Percentiles rank a stretch among this genome's conserved stretches.
Evolutionary conservation across 1,140 invertebrate genomes (phyloP).

Genomic region (Pseudomyrmex dendroicus): DNA sequence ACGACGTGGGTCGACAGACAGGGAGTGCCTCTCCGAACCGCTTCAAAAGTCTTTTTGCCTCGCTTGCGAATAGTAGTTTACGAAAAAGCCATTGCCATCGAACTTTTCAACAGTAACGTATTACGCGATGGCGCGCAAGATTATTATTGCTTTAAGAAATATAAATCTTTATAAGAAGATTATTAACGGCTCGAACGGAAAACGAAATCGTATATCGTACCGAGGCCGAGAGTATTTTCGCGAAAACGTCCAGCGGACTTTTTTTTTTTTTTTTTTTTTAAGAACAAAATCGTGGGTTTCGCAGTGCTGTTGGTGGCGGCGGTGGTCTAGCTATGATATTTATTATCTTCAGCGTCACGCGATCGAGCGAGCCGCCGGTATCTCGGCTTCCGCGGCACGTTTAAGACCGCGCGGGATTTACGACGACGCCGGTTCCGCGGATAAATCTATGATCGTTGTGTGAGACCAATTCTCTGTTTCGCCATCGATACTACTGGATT

Average conservation of each 20-base stretch:
- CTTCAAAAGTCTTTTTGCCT: slow-evolving; percentile 60
- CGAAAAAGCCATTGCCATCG: too few species aligned
- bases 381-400: slow-evolving; percentile 28
- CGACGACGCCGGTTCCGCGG: not conserved
- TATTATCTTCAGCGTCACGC: slow-evolving; percentile 73
- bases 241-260: not conserved
- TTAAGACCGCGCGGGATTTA: slow-evolving; percentile 48
- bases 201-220: not conserved
- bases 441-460: slow-evolving; percentile 48
- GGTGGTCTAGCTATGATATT: slow-evolving; percentile 55
- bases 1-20: slow-evolving; percentile 82
- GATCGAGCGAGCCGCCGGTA: slow-evolving; percentile 59
- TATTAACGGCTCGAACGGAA: slow-evolving; percentile 10
- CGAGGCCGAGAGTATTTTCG: not conserved
- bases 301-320: slow-evolving; percentile 11
- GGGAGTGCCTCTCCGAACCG: slow-evolving; percentile 80
- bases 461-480: not conserved
- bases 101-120: too few species aligned
- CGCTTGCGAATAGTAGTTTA: not conserved
- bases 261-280: not conserved
- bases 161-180: too few species aligned
- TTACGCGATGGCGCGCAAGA: too few species aligned
- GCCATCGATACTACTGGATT: slow-evolving; percentile 28
- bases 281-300: slow-evolving; percentile 32
- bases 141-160: too few species aligned